Evolutionary conservation across 2,888 invertebrate genomes (phyloP).

Genomic region (Stegophylla sp.): DNA sequence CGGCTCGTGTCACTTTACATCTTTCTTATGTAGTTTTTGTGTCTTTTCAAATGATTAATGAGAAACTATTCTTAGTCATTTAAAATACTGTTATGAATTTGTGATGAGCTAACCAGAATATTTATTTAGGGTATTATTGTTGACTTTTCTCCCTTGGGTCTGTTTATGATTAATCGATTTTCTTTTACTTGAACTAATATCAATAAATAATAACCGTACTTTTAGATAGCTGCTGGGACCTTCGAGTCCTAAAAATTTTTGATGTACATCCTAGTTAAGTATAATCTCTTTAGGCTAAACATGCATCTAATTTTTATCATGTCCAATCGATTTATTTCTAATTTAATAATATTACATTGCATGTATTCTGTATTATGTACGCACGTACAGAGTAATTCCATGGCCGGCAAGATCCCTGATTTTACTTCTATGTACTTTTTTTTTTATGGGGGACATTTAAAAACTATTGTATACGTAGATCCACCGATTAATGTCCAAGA

Average conservation of each 20-base stretch:
- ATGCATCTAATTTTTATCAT: too few species aligned
- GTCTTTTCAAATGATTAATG: slow-evolving; percentile 9
- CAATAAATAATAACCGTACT: not conserved
- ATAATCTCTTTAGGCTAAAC: too few species aligned
- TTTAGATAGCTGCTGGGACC: not conserved
- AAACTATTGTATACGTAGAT: not conserved
- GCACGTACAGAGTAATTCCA: not conserved
- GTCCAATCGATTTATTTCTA: too few species aligned
- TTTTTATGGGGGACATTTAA: not conserved
- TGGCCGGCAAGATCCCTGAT: not conserved
- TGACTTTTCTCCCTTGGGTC: not conserved
- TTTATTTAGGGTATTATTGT: not conserved
- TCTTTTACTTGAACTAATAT: not conserved
- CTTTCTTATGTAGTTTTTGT: not conserved
- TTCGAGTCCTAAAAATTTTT: not conserved
- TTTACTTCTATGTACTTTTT: not conserved
- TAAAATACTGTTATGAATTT: slow-evolving; percentile 27
- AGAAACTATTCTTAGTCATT: not conserved
- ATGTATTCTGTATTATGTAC: too few species aligned
- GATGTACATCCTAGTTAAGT: too few species aligned
- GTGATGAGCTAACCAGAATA: slow-evolving; percentile 2
- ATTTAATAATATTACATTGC: too few species aligned
- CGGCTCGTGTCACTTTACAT: not conserved
- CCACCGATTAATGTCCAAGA: not conserved
- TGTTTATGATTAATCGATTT: slow-evolving; percentile 21